Evolutionary conservation across 2,797 vertebrate genomes (phyloP), one percentile per base, ranked within the genome.

Genomic region (Emydoidea blandingii): DNA sequence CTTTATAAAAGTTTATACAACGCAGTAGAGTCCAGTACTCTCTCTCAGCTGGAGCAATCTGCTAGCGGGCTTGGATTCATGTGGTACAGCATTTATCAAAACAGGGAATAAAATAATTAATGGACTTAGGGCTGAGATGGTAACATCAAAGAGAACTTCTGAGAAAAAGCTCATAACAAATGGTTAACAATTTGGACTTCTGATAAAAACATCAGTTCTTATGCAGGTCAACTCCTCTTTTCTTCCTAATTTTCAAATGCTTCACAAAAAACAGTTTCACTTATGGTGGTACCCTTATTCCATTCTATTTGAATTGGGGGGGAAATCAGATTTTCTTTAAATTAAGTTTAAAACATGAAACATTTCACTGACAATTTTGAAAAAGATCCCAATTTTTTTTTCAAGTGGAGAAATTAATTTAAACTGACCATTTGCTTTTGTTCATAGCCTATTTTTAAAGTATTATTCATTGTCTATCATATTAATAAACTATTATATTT

Each of bases 401-500:
- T 19, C 34, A 19, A 21, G 16, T 19, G 18, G 18, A 68, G 62
- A 68, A 68, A 37, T 68, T 68, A 68, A 68, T 37, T 68, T 37
- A 68, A 92, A 95, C 95, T 94, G 91, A 96, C 94, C 93, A 96
- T 90, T 94, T 88, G 57, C 49, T 47, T 21, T 85, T 94, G 93
- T 96, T 97, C 92, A 95, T 47, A 72, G 53, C 88, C 86, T 95
- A 81, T 91, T 95, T 96, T 90, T 91, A 56, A 86, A 85, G 56
- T 83, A 97, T 95, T 94, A 96, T 97, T 97, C 94, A 94, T 93
- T 86, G 83, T 65, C 62, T 97, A 97, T 97, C 97, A 96, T 29
- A 52, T 93, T 98, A 97, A 98, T 98, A 98, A 98, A 95, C 89
- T 98, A 97, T 97, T 96, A 95, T 96, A 91, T 96, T 91, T 97